phyloP scores from a whole-genome alignment of 2,888 invertebrate genomes.

The Scelioninae gen. 1 region DNA sequence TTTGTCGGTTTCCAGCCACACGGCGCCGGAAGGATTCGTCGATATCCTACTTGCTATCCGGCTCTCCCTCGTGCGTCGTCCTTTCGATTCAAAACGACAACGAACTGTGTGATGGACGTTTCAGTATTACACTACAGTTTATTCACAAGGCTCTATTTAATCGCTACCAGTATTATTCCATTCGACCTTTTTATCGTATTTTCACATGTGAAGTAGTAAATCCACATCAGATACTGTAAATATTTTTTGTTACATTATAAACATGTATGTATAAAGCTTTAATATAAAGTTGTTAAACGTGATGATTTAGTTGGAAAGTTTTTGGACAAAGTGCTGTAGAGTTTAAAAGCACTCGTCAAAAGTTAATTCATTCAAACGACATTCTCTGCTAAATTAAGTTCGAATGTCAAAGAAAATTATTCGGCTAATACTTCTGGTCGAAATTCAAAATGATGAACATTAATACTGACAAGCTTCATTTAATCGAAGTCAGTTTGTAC shows the following conservation, averaged over 20 bases:
- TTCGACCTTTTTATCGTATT: slow-evolving; percentile 10
- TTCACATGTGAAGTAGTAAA: no score
- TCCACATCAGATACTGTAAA: no score
- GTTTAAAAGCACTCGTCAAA: no score
- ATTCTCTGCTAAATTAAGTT: background rate
- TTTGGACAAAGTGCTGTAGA: no score
- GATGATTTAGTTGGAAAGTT: no score
- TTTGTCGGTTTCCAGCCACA: slow-evolving; percentile 76
- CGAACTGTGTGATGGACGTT: slow-evolving; percentile 46
- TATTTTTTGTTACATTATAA: no score
- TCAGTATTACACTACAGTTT: slow-evolving; percentile 22
- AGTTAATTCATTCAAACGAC: background rate
- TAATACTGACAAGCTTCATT: slow-evolving; percentile 29
- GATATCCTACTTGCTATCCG: slow-evolving; percentile 71
- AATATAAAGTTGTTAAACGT: no score
- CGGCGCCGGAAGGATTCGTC: slow-evolving; percentile 71
- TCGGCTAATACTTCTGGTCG: slow-evolving; percentile 9
- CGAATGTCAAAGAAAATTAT: background rate
- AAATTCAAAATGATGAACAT: slow-evolving; percentile 26
- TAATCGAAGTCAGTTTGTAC: slow-evolving; percentile 36
- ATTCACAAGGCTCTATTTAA: slow-evolving; percentile 32
- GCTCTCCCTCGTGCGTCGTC: slow-evolving; percentile 35
- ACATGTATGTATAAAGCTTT: no score
- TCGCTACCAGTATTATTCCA: slow-evolving; percentile 7
- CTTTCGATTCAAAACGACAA: slow-evolving; percentile 52